Evolutionary conservation across 2,797 vertebrate genomes (phyloP).

Genomic region (Novumbra hubbsi): DNA sequence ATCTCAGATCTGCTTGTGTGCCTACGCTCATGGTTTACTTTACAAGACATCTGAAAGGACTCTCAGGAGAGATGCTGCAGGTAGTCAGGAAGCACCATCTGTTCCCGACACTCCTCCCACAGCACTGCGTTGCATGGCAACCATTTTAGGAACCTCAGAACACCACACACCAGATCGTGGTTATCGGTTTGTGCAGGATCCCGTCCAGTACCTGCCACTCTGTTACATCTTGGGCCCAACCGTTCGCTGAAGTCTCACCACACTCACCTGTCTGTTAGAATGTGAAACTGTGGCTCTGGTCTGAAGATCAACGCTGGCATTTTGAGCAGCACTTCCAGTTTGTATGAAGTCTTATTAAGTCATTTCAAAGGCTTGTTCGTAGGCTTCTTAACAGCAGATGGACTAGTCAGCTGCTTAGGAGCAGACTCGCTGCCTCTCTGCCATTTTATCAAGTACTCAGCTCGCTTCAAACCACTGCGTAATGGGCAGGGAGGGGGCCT

Average conservation of each 20-base stretch:
- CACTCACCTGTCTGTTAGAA: neutral
- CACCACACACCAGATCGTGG: constrained; percentile 15
- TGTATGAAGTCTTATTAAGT: too few relatives aligned
- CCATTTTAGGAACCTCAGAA: constrained; percentile 31
- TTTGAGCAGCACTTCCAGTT: neutral
- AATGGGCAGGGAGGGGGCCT: neutral
- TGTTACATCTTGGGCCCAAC: neutral
- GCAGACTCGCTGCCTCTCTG: neutral
- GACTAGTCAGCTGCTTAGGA: neutral
- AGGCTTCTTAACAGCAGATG: constrained; percentile 1
- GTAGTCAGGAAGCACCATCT: constrained; percentile 47
- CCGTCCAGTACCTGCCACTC: constrained; percentile 1
- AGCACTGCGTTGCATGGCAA: constrained; percentile 49
- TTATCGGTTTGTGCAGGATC: neutral
- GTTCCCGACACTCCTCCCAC: constrained; percentile 42
- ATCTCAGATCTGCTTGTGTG: too few relatives aligned
- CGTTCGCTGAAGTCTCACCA: neutral
- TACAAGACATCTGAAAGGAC: neutral
- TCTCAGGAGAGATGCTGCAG: constrained; percentile 21
- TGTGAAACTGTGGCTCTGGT: neutral
- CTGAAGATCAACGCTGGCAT: neutral
- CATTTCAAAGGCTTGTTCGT: neutral
- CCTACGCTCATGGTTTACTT: neutral
- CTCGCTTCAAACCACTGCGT: neutral
- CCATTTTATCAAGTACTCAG: constrained; percentile 1